Evolutionary conservation across 2,888 invertebrate genomes (phyloP).

Genomic region (Protophormia terraenovae): DNA sequence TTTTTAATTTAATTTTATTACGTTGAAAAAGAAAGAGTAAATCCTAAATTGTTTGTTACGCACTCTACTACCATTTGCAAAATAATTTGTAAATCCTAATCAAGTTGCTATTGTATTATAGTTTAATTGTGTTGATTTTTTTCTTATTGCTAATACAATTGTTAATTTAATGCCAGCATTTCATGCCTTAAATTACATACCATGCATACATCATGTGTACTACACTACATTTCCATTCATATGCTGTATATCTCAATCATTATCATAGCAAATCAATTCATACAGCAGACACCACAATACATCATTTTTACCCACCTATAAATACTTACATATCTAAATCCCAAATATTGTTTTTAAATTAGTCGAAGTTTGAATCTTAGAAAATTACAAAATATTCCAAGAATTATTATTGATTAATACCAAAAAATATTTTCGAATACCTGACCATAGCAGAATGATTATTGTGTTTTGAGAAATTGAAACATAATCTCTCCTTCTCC

Average conservation of each 20-base stretch:
- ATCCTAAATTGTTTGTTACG: conserved; percentile 39
- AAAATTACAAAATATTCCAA: neutral
- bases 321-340: neutral
- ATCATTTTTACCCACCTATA: neutral
- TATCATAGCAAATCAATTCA: neutral
- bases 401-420: neutral
- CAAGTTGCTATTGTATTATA: conserved; percentile 40
- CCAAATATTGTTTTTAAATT: neutral
- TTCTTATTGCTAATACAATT: conserved; percentile 32
- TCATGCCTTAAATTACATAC: conserved; percentile 6
- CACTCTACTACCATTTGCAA: conserved; percentile 52
- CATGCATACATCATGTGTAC: neutral
- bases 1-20: too few species aligned
- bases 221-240: neutral
- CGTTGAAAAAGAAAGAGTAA: conserved; percentile 34
- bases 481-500: neutral
- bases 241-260: conserved; percentile 12
- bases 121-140: conserved; percentile 29
- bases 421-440: neutral
- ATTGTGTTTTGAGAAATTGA: neutral
- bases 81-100: conserved; percentile 39
- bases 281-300: conserved; percentile 1
- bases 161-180: conserved; percentile 44
- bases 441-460: too few species aligned
- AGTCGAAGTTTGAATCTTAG: neutral